Base-by-base conservation (phyloP, 53 echinoderm and acorn worm species). In the Pentamera pediparva region DNA sequence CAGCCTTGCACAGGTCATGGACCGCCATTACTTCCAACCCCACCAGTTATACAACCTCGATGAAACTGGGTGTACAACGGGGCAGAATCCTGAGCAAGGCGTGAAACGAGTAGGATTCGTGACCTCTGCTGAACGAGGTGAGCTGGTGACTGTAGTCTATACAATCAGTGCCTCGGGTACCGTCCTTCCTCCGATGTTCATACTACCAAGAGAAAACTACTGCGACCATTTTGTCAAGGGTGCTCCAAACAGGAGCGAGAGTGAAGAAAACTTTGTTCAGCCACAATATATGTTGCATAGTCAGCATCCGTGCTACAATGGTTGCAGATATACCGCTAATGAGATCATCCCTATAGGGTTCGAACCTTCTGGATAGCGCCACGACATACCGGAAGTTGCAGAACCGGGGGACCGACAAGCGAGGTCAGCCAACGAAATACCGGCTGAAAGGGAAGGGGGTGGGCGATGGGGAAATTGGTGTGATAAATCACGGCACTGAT, bases 71-170 rank as follows among this genome's bases (percentile, higher is more conserved):
- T 78, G 52, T 33, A 78, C 78, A 48, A 78, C 65, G 39, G 65
- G 53, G n/a, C 78, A 78, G 45, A 54, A 65, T 45, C 37, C 63
- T 48, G 65, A 47, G 37, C 32, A 52, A 22, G 78, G 78, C 26
- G 56, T 64, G 5, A 78, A 78, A 56, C 78, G 55, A 35, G 39
- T 78, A 17, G 78, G 67, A 30, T 64, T 50, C 32, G 67, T 65
- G 29, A 85, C 85, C 4, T 85, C 85, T 19, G 75, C 75, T 45
- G 75, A 82, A 82, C 47, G 82, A 62, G 86, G 82, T 53, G 41
- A 62, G 32, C 80, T 88, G 32, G 79, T 88, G 27, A 84, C 83
- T 15, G 69, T 76, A 32, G 79, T 79, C 17, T 78, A 79, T 27
- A 33, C 64, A 11, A 77, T 79, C 52, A 76, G 79, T 63, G 79